Base-by-base conservation (phyloP, 2,888 invertebrate genomes). In the Azorinus chamasolen region DNA sequence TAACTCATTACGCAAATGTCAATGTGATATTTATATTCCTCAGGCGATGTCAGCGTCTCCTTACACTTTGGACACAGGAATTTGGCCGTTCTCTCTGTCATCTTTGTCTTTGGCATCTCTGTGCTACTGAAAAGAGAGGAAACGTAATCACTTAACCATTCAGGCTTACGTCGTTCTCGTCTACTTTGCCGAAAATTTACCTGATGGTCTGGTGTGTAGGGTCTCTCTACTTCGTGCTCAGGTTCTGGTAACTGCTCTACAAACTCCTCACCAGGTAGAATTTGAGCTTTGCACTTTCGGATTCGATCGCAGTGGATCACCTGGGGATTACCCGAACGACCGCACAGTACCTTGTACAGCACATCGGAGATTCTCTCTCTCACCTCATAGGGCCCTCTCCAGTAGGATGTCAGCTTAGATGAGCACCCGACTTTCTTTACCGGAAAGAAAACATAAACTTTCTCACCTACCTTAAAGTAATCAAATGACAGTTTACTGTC, bases 391-490 rank as follows among this genome's bases (percentile, higher is more conserved):
- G 58, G 61, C 25, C 63, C 63, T 25, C 27, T 57, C 66, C 66
- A 68, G 25, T 51, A 68, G 12, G 39, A 57, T 1, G 61, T 61
- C 16, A 61, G 45, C 27, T 68, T 57, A 45, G 66, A 41, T 1
- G 58, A 24, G 14, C 48, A 48, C 10, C 58, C 66, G 14, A 50
- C 50, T 16, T 58, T 57, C 43, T 25, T 32, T 16, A 50, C 57
- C 25, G 50, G 51, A 46, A 68, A 62, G 16, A 25, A 69, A 10
- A 69, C 61, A 46, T 61, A 61, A 3, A 69, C 61, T 10, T 54
- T 16, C 25, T 70, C 70, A 24, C 55, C 50, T 22, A 24, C 18
- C 8, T 46, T 39, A 39, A 63, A 63, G 25, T 18, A 45, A 46
- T 43, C 69, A 41, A n/a, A 69, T 8, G 50, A 37, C 5, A 66